Evolutionary conservation across 2,113 vertebrate species (phyloP).

Genomic region (human (Homo sapiens)): GRCh38 chr12:42142001-42142500

Average conservation of each 20-base stretch:
- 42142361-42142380: too few relatives aligned
- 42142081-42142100: not conserved
- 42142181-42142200: not conserved
- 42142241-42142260: not conserved
- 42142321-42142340: not conserved
- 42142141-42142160: not conserved
- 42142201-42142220: not conserved
- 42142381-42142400: too few relatives aligned
- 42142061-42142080: not conserved
- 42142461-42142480: too few relatives aligned
- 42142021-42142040: not conserved
- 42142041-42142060: not conserved
- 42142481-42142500: too few relatives aligned
- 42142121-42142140: not conserved
- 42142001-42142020: not conserved
- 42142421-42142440: too few relatives aligned
- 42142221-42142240: not conserved
- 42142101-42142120: not conserved
- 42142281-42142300: not conserved
- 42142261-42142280: not conserved
- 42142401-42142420: too few relatives aligned
- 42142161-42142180: not conserved
- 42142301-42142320: not conserved
- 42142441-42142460: too few relatives aligned
- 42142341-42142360: too few relatives aligned